Conservation (phyloP, 2,888 invertebrate genomes). For the Amitus sp. region DNA sequence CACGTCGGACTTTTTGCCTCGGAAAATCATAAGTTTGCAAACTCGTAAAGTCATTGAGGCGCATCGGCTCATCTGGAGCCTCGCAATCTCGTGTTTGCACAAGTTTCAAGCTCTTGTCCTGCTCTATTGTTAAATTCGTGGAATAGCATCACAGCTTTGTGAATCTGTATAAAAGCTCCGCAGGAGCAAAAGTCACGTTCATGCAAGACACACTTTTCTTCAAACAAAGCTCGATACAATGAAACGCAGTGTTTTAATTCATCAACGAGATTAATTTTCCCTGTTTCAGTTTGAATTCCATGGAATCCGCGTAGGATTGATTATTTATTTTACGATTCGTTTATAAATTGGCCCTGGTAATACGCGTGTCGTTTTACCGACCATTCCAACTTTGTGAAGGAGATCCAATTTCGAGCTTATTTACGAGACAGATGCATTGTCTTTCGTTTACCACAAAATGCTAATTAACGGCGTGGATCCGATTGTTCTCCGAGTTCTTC, state of each 20-base stretch:
- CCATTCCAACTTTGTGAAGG: conserved; percentile 1
- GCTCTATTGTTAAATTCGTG: conserved; percentile 32
- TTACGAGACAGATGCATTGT: conserved; percentile 22
- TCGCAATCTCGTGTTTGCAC: conserved; percentile 21
- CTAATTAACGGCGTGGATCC: conserved; percentile 30
- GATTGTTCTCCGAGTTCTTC: conserved; percentile 20
- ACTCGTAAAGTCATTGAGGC: conserved; percentile 36
- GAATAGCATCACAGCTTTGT: too few species aligned
- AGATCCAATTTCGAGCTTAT: conserved; percentile 29
- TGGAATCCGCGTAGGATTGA: too few species aligned
- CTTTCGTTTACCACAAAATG: conserved; percentile 21
- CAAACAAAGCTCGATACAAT: not conserved
- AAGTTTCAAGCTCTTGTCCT: conserved; percentile 26
- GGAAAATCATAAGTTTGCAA: conserved; percentile 36
- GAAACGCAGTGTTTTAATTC: not conserved
- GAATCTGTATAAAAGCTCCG: conserved; percentile 14
- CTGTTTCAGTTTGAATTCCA: not conserved
- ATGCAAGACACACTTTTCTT: not conserved
- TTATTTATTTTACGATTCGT: too few species aligned
- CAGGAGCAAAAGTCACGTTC: not conserved
- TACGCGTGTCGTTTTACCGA: too few species aligned
- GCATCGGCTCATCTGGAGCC: conserved; percentile 31
- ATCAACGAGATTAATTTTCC: not conserved
- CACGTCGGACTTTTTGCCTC: conserved; percentile 34
- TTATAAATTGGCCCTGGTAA: too few species aligned